phyloP scores from a whole-genome alignment of 2,113 vertebrate genomes.

The Sarotherodon lohbergeri region DNA sequence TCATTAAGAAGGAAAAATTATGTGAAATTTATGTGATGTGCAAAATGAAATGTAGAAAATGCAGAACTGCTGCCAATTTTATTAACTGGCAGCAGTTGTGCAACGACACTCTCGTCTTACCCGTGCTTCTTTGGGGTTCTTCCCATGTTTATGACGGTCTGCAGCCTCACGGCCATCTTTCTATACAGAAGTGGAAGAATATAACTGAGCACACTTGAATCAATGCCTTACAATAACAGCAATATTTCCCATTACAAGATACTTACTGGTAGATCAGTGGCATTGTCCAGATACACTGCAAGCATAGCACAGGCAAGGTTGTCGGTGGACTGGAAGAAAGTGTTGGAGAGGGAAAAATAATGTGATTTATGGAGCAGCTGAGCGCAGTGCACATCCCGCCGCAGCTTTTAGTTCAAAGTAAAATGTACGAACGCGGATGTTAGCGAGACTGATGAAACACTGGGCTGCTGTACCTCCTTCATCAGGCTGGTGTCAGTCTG shows the following conservation, averaged over 20 bases:
- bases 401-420: neutral
- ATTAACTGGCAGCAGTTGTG: neutral
- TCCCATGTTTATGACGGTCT: slow-evolving; percentile 80
- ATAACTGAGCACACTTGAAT: neutral
- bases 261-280: slow-evolving; percentile 90
- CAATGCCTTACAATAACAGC: neutral
- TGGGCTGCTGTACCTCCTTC: slow-evolving; percentile 38
- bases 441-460: neutral
- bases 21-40: rapidly evolving
- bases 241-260: too few species aligned
- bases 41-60: neutral
- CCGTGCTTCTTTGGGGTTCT: slow-evolving; percentile 73
- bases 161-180: slow-evolving; percentile 84
- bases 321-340: slow-evolving; percentile 65
- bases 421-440: neutral
- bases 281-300: slow-evolving; percentile 86
- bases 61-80: neutral
- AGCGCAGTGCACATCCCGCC: neutral
- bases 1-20: neutral
- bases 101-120: slow-evolving; percentile 57
- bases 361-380: rapidly evolving
- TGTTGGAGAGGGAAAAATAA: neutral
- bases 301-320: slow-evolving; percentile 85
- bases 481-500: slow-evolving; percentile 65
- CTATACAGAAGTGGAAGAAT: slow-evolving; percentile 56